Base-by-base conservation (phyloP, 2,888 invertebrate genomes). In the Phaonia tiefii region DNA sequence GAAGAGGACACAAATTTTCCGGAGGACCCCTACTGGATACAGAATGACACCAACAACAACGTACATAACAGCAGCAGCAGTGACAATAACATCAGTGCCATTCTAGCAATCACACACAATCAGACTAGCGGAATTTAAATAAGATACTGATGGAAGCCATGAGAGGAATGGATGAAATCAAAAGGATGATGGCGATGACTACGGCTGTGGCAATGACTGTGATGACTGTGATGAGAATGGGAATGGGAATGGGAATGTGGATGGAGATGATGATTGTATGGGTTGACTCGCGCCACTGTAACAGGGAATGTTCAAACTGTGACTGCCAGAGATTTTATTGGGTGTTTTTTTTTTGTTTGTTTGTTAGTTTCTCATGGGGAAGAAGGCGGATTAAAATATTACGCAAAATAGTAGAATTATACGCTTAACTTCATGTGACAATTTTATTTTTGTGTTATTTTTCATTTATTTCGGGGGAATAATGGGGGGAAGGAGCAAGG, bases 61-160 rank as follows among this genome's bases (percentile, higher is more conserved):
- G n/a, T n/a, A n/a, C n/a, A n/a, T n/a, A n/a, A n/a, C 39, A 42
- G 17, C 39, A 56, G n/a, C 54, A 51, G 17, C 22, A 42, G 25
- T 42, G 25, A 42, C 39, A 54, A 11, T 54, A 54, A 31, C 54
- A 69, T 15, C 39, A 56, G 25, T 69, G 51, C 54, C 39, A 54
- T 22, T 49, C 26, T 42, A 54, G 63, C 72, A 73, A 15, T 51
- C 54, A 65, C 56, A 65, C 56, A 39, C 54, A 73, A 42, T 37
- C 56, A 56, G n/a, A 58, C 39, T 65, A 56, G 44, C 44, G 42
- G 25, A 58, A 58, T 71, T 71, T 31, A 58, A 71, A 60, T 58
- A 71, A 49, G 71, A 69, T 56, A 31, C 60, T 71, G 71, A 71
- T 71, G 71, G 46, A 71, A 60, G 58, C 42, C 63, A 22, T 13